These are phyloP conservation scores for Amblyteles armatorius DNA, from an alignment of 2,888 invertebrate genomes.

Conservation along the genomic window DNA sequence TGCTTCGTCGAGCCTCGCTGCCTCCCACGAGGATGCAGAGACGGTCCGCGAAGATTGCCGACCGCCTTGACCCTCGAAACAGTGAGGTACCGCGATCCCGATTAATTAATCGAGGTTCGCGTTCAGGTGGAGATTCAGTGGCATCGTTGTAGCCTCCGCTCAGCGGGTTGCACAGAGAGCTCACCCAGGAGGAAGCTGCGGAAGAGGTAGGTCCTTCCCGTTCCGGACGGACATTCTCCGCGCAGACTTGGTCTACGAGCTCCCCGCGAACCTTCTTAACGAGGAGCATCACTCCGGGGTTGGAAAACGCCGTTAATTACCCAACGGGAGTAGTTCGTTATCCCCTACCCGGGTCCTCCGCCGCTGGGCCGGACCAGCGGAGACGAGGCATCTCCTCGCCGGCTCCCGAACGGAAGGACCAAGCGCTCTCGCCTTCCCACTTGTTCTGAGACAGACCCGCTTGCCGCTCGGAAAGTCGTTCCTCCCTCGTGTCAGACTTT, in stretches of 20 bases:
- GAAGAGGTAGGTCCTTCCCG: slow-evolving; percentile 56
- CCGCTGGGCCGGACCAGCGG: slow-evolving; percentile 66
- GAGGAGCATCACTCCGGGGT: slow-evolving; percentile 82
- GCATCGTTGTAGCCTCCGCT: not conserved
- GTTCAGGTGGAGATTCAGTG: slow-evolving; percentile 18
- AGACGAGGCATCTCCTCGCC: slow-evolving; percentile 41
- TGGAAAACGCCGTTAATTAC: slow-evolving; percentile 84
- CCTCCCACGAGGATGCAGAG: slow-evolving; percentile 45
- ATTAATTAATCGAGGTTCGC: slow-evolving; percentile 66
- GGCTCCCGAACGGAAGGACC: slow-evolving; percentile 60
- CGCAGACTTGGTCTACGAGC: slow-evolving; percentile 71
- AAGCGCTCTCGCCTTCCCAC: slow-evolving; percentile 77
- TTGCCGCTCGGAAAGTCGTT: not conserved
- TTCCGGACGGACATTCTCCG: slow-evolving; percentile 57
- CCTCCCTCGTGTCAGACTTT: not conserved
- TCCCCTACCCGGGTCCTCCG: slow-evolving; percentile 74
- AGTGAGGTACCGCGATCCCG: slow-evolving; percentile 45
- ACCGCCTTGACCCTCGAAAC: slow-evolving; percentile 53
- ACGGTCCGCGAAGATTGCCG: slow-evolving; percentile 54
- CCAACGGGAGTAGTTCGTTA: slow-evolving; percentile 79
- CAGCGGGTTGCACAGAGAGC: not conserved
- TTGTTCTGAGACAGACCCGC: slow-evolving; percentile 71
- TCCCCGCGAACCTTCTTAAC: slow-evolving; percentile 78
- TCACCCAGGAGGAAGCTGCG: slow-evolving; percentile 31
- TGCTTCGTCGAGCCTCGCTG: not conserved